A percentile compares a stretch with the other conserved stretches of the same genome.
phyloP scores from a whole-genome alignment of 92 coral and sea anemone species.

The Zoanthus sansibaricus region DNA sequence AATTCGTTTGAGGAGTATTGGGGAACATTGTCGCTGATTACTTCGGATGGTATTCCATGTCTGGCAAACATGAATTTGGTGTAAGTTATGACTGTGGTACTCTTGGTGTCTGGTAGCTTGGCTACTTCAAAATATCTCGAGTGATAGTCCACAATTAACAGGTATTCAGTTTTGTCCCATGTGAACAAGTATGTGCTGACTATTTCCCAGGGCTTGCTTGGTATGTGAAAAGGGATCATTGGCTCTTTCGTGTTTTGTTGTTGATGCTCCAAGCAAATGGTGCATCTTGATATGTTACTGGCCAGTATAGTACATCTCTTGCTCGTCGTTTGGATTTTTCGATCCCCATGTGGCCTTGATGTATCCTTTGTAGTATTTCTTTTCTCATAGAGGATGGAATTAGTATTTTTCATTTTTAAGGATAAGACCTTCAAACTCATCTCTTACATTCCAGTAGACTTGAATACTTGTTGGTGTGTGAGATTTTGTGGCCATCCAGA shows the following conservation, averaged over 20 bases:
- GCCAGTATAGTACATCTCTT: constrained; percentile 70
- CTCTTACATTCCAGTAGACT: constrained; percentile 5
- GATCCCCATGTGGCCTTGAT: constrained; percentile 75
- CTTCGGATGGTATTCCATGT: constrained; percentile 70
- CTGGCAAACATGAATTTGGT: constrained; percentile 62
- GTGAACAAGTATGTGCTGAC: constrained; percentile 69
- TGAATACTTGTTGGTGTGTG: constrained; percentile 53
- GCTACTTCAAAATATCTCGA: too few relatives aligned
- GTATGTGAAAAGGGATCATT: constrained; percentile 16
- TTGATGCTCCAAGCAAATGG: neutral
- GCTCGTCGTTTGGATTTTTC: constrained; percentile 70
- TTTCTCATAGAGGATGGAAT: constrained; percentile 59
- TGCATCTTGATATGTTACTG: constrained; percentile 67
- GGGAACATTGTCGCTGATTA: constrained; percentile 40
- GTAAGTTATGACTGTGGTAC: constrained; percentile 54
- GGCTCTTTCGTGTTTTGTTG: too few relatives aligned
- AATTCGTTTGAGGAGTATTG: constrained; percentile 12
- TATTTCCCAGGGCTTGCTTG: constrained; percentile 44
- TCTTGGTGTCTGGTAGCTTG: too few relatives aligned
- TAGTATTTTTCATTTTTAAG: constrained; percentile 67
- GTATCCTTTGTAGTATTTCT: constrained; percentile 68
- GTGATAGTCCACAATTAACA: constrained; percentile 43
- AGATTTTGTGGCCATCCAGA: too few relatives aligned
- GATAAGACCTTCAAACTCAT: constrained; percentile 70
- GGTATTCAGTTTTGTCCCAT: constrained; percentile 66